Conservation (phyloP, 2,888 invertebrate species). For the Chalcosyrphus nemorum region DNA sequence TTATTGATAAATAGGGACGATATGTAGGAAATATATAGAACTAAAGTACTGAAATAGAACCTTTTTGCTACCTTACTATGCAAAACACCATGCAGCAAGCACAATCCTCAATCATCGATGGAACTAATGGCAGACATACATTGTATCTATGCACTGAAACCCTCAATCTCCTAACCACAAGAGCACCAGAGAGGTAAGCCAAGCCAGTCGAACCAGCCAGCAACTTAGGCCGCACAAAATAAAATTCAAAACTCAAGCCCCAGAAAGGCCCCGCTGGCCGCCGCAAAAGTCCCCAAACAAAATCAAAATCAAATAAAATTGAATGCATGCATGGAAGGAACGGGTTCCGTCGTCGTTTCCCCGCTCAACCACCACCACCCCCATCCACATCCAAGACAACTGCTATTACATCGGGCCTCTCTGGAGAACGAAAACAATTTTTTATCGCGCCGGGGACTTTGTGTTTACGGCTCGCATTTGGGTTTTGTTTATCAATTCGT, state of each 20-base stretch:
- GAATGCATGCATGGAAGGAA: slow-evolving; percentile 57
- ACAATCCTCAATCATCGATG: slow-evolving; percentile 57
- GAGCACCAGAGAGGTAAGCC: background rate
- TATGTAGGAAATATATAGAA: too few relatives aligned
- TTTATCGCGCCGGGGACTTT: slow-evolving; percentile 17
- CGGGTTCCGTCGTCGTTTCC: slow-evolving; percentile 12
- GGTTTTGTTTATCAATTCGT: slow-evolving; percentile 64
- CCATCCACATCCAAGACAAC: background rate
- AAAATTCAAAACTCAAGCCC: slow-evolving; percentile 25
- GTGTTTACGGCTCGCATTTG: slow-evolving; percentile 55
- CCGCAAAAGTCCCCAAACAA: slow-evolving; percentile 54
- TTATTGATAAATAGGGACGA: background rate
- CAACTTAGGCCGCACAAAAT: slow-evolving; percentile 18
- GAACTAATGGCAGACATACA: slow-evolving; percentile 42
- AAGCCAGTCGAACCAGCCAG: slow-evolving; percentile 9
- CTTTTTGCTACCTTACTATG: slow-evolving; percentile 2
- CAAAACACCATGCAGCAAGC: slow-evolving; percentile 52
- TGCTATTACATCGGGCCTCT: slow-evolving; percentile 28
- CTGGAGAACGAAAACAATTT: slow-evolving; percentile 35
- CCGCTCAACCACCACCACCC: background rate
- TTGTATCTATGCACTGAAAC: background rate
- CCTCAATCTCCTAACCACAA: slow-evolving; percentile 17
- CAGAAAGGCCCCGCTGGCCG: slow-evolving; percentile 30
- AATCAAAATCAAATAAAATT: slow-evolving; percentile 63
- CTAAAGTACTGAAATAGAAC: background rate